A percentile compares a stretch with the other conserved stretches of the same genome.
phyloP scores from a whole-genome alignment of 2,113 vertebrate genomes.

The Ancistrus triradiatus region DNA sequence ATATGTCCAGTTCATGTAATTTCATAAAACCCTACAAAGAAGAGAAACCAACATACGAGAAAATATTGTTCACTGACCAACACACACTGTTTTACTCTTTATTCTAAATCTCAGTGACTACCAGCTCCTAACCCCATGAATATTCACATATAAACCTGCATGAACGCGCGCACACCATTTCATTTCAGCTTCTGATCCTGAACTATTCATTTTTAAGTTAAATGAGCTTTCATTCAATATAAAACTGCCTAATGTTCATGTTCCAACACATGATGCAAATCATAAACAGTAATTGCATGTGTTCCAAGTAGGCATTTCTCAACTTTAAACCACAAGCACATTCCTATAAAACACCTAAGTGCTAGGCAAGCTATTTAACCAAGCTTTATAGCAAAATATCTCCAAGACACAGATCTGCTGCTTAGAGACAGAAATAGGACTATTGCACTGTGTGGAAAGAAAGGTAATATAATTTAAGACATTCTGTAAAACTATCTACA shows the following conservation, averaged over 20 bases:
- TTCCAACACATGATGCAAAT: not conserved
- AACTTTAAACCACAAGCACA: not conserved
- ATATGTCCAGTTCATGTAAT: no score
- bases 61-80: not conserved
- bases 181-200: no score
- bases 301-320: constrained; percentile 1
- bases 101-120: not conserved
- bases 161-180: not conserved
- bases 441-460: not conserved
- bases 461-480: not conserved
- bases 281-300: constrained; percentile 15
- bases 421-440: not conserved
- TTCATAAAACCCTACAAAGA: not conserved
- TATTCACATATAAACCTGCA: not conserved
- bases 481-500: not conserved
- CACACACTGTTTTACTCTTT: not conserved
- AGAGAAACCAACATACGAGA: not conserved
- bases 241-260: no score
- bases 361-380: not conserved
- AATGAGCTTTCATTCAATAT: no score
- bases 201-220: no score
- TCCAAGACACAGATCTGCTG: not conserved
- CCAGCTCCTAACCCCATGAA: not conserved
- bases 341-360: constrained; percentile 18
- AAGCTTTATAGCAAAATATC: constrained; percentile 4